Base-by-base conservation (phyloP, 1,140 invertebrate species). In the Drosophila orosa region DNA sequence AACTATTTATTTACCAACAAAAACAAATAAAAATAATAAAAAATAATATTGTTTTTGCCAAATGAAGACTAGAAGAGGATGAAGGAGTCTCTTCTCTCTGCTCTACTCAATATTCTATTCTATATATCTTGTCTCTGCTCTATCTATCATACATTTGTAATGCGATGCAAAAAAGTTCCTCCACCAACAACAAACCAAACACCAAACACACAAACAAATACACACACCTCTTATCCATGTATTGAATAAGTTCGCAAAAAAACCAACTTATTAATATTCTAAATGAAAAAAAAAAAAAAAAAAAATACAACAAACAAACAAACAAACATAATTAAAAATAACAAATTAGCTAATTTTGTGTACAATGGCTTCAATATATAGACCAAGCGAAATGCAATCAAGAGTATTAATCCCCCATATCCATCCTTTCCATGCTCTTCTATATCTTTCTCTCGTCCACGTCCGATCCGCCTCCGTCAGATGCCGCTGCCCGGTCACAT, bases 401-500 rank as follows among this genome's bases (percentile, higher is more conserved):
- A 61, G 63, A 86, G 57, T 33, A 74, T 80, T 77, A 77, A 83
- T 89, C 37, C 50, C 10, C 45, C 24, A 22, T 6, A 13, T 60
- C 25, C 50, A 22, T 69, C 68, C 67, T 84, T 84, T 71, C 68
- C 77, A 89, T 84, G 77, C 80, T 90, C 84, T 89, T 89, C 84
- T 89, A 63, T 89, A 74, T 89, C 52, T 89, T 75, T 71, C 35
- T 65, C 80, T 78, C n/a, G n/a, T n/a, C 48, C 42, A 35, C 74
- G 39, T 55, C 55, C 44, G 45, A 62, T 62, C 54, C 44, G 33
- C 24, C 42, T 45, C 33, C 25, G 29, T 22, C 55, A 56, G 90
- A 82, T 91, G 90, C 78, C 56, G 17, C 33, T 91, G 42, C 89
- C 89, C n/a, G 80, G 81, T 13, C 86, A 85, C 17, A 94, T 94